Percentiles rank a stretch among this genome's conserved stretches.
phyloP scores from a whole-genome alignment of 2,113 vertebrate species.

The Lichenostomus cassidix region DNA sequence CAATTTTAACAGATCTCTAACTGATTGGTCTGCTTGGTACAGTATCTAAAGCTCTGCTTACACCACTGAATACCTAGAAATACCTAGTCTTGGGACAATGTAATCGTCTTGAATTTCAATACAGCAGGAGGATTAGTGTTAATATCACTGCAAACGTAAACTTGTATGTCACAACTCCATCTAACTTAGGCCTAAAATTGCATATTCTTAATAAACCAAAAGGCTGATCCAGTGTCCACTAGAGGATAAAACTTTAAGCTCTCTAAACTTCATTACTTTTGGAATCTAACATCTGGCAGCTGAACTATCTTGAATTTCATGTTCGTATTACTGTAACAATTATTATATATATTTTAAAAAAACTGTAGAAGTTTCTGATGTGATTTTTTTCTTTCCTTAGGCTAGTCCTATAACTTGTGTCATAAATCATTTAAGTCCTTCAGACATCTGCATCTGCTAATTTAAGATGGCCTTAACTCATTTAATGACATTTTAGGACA shows the following conservation, averaged over 20 bases:
- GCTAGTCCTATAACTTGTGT: not conserved
- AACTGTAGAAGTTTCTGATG: not conserved
- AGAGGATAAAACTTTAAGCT: not conserved
- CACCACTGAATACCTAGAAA: not conserved
- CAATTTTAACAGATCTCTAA: not conserved
- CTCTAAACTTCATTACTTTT: not conserved
- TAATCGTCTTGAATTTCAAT: not conserved
- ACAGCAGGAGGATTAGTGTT: not conserved
- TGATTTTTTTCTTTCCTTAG: constrained; percentile 6
- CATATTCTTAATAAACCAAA: constrained; percentile 14
- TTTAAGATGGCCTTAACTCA: constrained; percentile 37
- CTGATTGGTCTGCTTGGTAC: not conserved
- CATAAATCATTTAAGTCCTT: constrained; percentile 36
- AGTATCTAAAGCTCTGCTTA: not conserved
- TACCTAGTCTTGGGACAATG: not conserved
- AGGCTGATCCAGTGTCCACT: not conserved
- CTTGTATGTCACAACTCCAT: not conserved
- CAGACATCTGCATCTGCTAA: not conserved
- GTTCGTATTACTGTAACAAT: not conserved
- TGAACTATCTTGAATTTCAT: not conserved
- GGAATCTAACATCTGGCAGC: not conserved
- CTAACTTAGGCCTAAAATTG: not conserved
- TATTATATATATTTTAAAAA: not conserved
- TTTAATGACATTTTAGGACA: constrained; percentile 29
- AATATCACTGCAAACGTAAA: not conserved